phyloP scores from a whole-genome alignment of 2,113 vertebrate species.

The Tauraco erythrolophus region DNA sequence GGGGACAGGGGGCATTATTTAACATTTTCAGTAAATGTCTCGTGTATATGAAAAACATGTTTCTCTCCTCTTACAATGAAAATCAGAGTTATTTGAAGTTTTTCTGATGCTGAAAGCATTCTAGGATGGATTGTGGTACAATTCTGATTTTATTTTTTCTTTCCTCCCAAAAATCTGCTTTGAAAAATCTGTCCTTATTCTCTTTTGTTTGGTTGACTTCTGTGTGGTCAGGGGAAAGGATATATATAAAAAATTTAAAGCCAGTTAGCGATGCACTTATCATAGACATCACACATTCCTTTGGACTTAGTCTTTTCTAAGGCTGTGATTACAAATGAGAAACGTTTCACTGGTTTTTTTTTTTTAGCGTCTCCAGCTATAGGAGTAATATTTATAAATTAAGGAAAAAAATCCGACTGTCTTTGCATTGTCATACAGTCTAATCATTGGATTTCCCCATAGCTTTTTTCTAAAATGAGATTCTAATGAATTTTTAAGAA shows the following conservation, averaged over 20 bases:
- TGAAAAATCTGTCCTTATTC: neutral
- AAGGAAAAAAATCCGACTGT: neutral
- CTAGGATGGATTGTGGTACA: neutral
- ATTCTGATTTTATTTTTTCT: neutral
- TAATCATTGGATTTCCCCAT: neutral
- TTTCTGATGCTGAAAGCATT: constrained; percentile 27
- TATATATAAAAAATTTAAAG: neutral
- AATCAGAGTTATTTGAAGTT: neutral
- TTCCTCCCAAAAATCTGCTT: neutral
- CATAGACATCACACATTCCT: neutral
- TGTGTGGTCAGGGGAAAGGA: neutral
- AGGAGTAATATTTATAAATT: neutral
- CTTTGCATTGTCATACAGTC: neutral
- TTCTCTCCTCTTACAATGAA: neutral
- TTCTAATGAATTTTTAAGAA: neutral
- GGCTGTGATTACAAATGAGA: neutral
- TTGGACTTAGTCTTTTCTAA: neutral
- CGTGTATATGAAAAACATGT: neutral
- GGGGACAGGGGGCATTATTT: neutral
- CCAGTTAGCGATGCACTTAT: neutral
- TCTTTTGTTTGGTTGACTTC: neutral
- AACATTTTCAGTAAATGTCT: neutral
- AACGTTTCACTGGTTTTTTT: neutral
- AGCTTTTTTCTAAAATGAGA: neutral
- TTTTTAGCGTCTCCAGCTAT: neutral